Evolutionary conservation across 53 echinoderm and acorn worm genomes (phyloP), one percentile per base, ranked within the genome.

Genomic region (Luidia sarsii): DNA sequence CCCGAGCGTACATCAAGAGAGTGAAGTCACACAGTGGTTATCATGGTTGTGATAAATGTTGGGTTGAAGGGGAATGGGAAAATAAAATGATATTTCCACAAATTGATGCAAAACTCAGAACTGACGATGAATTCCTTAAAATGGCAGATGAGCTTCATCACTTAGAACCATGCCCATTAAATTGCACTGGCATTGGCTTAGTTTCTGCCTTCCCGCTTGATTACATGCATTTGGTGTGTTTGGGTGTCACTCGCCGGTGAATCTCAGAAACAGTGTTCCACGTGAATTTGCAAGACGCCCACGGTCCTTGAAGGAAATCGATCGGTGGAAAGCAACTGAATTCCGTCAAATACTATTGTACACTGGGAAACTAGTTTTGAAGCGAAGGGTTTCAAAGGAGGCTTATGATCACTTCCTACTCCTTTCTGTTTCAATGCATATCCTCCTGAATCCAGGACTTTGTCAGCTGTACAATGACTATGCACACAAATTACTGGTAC

Each of bases 251-350:
- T 51, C 33, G 81, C 22, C 22, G 14, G 35, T 80, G 25, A 49
- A 45, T 53, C 50, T 80, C 50, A 65, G 48, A 19, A 50, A 65
- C 65, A 35, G 54, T 70, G 52, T 60, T 43, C 53, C 71, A 18
- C 36, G 62, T 2, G 81, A 81, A 64, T 90, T 85, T 66, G 71
- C 65, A 51, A 64, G 90, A 46, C 71, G 57, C 32, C 80, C 71
- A 21, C 64, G 90, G 35, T 62, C 72, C 19, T 39, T 82, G 52
- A 36, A 49, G 36, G 90, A 85, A 65, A 50, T 81, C 0, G 81
- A 71, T 37, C 46, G 74, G 14, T 90, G 90, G 90, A 85, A 90
- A 64, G 90, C 90, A 10, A 90, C 86, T 19, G 90, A 90, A 82
- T 82, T 90, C 24, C 46, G 90, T 13, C 90, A 86, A 38, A 72